These are phyloP conservation scores for Drosophila jambulina DNA, from an alignment of 1,140 invertebrate genomes.

Conservation along the genomic window DNA sequence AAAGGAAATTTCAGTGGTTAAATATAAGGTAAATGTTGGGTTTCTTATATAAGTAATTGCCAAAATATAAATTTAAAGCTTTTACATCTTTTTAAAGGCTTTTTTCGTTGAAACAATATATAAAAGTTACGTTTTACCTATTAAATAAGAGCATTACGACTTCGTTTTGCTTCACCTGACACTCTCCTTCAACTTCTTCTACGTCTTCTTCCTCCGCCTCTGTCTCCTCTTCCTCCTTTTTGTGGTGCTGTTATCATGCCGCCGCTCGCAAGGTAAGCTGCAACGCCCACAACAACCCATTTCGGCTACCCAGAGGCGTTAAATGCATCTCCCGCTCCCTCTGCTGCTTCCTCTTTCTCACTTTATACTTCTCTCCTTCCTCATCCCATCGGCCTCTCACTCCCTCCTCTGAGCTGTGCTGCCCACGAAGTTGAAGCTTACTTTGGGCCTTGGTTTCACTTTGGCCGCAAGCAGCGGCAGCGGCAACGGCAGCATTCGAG, in stretches of 20 bases:
- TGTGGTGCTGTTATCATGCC: conserved; percentile 45
- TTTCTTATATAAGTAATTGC: neutral
- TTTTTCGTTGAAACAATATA: neutral
- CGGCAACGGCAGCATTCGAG: neutral
- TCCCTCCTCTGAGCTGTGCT: conserved; percentile 21
- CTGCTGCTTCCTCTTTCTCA: neutral
- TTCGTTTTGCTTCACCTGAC: neutral
- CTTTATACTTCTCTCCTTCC: neutral
- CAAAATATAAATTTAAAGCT: neutral
- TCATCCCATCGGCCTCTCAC: neutral
- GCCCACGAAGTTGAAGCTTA: conserved; percentile 45
- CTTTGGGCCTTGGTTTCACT: conserved; percentile 49
- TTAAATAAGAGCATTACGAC: conserved; percentile 8
- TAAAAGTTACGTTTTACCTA: neutral
- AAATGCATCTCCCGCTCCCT: conserved; percentile 43
- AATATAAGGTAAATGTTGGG: neutral
- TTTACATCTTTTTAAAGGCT: neutral
- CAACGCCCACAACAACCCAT: conserved; percentile 60
- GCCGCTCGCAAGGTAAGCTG: conserved; percentile 47
- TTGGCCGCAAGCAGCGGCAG: conserved; percentile 15
- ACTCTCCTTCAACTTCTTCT: conserved; percentile 1
- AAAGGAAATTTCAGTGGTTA: no score
- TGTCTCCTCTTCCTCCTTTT: conserved; percentile 4
- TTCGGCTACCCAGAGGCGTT: conserved; percentile 49
- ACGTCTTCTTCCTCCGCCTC: neutral